phyloP scores from a whole-genome alignment of 2,113 vertebrate genomes.

The Takifugu bimaculatus region DNA sequence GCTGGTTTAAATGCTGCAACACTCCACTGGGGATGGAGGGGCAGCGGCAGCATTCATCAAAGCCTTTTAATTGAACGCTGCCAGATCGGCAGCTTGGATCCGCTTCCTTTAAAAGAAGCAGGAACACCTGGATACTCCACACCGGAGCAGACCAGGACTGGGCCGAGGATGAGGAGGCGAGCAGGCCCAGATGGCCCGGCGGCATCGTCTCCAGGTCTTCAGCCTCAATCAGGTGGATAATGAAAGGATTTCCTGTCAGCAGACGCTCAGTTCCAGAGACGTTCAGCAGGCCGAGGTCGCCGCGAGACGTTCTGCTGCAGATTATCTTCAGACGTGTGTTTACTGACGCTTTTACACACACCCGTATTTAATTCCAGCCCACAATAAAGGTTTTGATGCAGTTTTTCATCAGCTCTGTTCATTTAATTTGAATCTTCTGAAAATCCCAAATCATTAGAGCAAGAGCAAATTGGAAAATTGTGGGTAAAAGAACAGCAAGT shows the following conservation, averaged over 20 bases:
- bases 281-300: too few relatives aligned
- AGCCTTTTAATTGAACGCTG: conserved; percentile 24
- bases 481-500: too few relatives aligned
- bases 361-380: too few relatives aligned
- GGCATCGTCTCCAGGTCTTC: conserved; percentile 34
- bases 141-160: neutral
- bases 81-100: conserved; percentile 6
- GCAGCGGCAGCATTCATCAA: neutral
- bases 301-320: too few relatives aligned
- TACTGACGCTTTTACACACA: too few relatives aligned
- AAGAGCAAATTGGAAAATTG: too few relatives aligned
- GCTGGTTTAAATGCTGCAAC: conserved; percentile 8
- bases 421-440: too few relatives aligned
- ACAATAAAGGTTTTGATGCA: too few relatives aligned
- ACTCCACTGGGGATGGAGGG: neutral
- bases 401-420: too few relatives aligned
- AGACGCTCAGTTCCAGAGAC: neutral
- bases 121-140: conserved; percentile 38
- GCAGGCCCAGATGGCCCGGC: conserved; percentile 45
- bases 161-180: conserved; percentile 31
- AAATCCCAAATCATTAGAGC: too few relatives aligned
- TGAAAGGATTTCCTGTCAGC: conserved; percentile 14
- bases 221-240: conserved; percentile 32
- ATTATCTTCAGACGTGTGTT: too few relatives aligned
- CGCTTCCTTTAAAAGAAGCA: conserved; percentile 22